These are phyloP conservation scores for Oostethus manadensis DNA, from an alignment of 2,113 vertebrate species.

Conservation along the genomic window DNA sequence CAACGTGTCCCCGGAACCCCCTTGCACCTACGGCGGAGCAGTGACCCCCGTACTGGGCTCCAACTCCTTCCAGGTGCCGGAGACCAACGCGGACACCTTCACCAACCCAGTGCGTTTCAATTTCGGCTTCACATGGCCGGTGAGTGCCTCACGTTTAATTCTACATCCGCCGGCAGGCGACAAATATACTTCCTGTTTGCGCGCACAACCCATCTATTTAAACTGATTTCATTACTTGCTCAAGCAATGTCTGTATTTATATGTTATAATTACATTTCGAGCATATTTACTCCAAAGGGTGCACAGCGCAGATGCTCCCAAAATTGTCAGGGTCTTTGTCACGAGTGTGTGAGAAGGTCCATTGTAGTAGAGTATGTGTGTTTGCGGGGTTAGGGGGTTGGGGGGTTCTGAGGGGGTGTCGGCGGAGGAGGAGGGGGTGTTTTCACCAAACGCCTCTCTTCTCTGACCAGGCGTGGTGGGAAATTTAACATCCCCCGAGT, in stretches of 20 bases:
- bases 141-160: conserved; percentile 62
- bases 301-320: conserved; percentile 59
- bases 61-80: conserved; percentile 93
- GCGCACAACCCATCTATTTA: no score
- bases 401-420: background rate
- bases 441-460: conserved; percentile 49
- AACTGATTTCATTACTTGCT: no score
- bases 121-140: conserved; percentile 97
- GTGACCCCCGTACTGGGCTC: conserved; percentile 93
- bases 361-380: conserved; percentile 53
- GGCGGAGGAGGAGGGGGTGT: conserved; percentile 10
- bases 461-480: conserved; percentile 59
- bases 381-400: conserved; percentile 1
- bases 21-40: conserved; percentile 93
- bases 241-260: background rate
- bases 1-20: conserved; percentile 93
- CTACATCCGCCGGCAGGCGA: background rate
- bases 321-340: conserved; percentile 68
- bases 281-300: conserved; percentile 42
- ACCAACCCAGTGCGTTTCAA: conserved; percentile 90
- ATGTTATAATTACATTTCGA: conserved; percentile 20
- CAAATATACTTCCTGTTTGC: background rate
- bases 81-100: conserved; percentile 83
- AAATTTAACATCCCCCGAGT: conserved; percentile 68
- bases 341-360: conserved; percentile 62